Conservation (phyloP, 1,140 invertebrate genomes). For the Heliothis virescens region DNA sequence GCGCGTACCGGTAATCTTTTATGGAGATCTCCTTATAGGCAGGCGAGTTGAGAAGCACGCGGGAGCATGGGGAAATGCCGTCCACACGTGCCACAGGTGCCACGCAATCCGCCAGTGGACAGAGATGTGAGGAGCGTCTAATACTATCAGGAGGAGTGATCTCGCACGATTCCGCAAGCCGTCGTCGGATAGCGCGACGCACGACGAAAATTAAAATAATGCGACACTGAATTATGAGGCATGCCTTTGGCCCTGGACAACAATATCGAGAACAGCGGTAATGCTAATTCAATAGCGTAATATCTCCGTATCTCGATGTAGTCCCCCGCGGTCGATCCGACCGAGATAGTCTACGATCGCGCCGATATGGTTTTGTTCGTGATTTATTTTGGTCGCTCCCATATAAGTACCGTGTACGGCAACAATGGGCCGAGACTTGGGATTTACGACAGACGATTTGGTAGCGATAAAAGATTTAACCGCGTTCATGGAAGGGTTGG, state of each 20-base stretch:
- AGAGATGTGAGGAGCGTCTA: conserved; percentile 68
- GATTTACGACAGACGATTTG: conserved; percentile 83
- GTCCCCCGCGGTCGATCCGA: conserved; percentile 69
- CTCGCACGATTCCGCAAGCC: conserved; percentile 68
- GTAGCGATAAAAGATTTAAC: conserved; percentile 80
- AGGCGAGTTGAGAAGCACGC: conserved; percentile 45
- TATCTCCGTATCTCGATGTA: conserved; percentile 77
- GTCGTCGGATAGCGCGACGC: conserved; percentile 54
- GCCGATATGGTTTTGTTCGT: conserved; percentile 83
- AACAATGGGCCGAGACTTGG: conserved; percentile 76
- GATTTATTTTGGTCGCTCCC: conserved; percentile 84
- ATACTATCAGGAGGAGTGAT: conserved; percentile 68
- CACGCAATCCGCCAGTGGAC: conserved; percentile 56
- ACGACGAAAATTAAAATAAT: conserved; percentile 78
- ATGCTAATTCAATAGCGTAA: conserved; percentile 84
- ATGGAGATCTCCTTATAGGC: conserved; percentile 11
- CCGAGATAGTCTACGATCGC: conserved; percentile 78
- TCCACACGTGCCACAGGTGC: conserved; percentile 60
- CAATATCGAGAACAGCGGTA: conserved; percentile 78
- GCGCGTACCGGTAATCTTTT: conserved; percentile 16
- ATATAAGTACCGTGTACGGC: conserved; percentile 79
- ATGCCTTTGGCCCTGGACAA: conserved; percentile 57
- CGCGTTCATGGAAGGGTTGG: conserved; percentile 49
- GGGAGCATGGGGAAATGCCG: conserved; percentile 55
- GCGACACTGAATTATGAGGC: conserved; percentile 69